These are phyloP conservation scores for Rosalia funebris DNA, from an alignment of 2,888 invertebrate genomes.

Conservation along the genomic window DNA sequence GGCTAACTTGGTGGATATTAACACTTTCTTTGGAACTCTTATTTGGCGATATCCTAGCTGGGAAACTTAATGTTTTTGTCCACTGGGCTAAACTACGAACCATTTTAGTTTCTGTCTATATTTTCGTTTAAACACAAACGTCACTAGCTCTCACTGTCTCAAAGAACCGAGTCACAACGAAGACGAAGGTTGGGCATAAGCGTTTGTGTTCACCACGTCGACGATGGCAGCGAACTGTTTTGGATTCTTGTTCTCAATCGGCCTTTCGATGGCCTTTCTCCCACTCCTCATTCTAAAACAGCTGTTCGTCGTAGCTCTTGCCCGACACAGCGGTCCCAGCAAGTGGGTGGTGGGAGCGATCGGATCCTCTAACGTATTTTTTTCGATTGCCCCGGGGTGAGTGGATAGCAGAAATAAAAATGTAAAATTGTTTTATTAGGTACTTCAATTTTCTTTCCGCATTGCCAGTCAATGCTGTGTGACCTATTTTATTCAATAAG, in stretches of 20 bases:
- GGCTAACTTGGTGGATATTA: constrained; percentile 68
- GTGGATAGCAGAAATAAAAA: neutral
- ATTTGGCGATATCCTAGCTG: constrained; percentile 84
- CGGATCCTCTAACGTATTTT: constrained; percentile 34
- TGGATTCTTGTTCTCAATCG: constrained; percentile 55
- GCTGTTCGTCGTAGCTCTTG: constrained; percentile 54
- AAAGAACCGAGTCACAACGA: constrained; percentile 1
- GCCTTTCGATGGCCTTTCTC: constrained; percentile 62
- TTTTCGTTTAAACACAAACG: constrained; percentile 12
- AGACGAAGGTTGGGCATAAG: constrained; percentile 21
- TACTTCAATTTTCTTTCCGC: too few species aligned
- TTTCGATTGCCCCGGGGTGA: constrained; percentile 2
- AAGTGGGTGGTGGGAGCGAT: constrained; percentile 23
- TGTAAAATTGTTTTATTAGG: neutral
- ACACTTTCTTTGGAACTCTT: constrained; percentile 79
- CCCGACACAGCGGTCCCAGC: constrained; percentile 2
- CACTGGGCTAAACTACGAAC: constrained; percentile 89
- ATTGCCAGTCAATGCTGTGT: too few species aligned
- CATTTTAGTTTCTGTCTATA: constrained; percentile 66
- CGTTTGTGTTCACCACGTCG: too few species aligned
- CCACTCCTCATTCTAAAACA: constrained; percentile 56
- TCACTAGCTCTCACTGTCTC: constrained; percentile 25
- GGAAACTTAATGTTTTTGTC: constrained; percentile 92
- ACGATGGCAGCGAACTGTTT: constrained; percentile 45
- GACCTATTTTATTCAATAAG: too few species aligned